phyloP scores from a whole-genome alignment of 2,888 invertebrate species.

The Synergus laeviventris region DNA sequence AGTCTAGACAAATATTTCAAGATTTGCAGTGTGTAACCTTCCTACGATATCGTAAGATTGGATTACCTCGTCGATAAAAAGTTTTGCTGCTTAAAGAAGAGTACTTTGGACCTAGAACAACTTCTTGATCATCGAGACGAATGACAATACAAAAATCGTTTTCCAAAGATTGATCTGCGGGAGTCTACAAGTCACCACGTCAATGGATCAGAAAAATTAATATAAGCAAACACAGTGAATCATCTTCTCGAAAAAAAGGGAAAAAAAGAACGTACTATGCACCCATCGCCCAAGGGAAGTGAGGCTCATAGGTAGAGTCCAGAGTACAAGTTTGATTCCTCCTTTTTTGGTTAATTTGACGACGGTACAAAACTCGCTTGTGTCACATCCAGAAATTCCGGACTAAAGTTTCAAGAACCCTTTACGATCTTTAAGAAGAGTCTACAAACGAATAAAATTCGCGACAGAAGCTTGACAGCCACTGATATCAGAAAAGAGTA shows the following conservation, averaged over 20 bases:
- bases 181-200: no score
- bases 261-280: not conserved
- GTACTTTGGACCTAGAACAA: not conserved
- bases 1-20: not conserved
- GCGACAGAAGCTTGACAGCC: not conserved
- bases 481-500: not conserved
- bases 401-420: not conserved
- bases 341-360: not conserved
- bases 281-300: not conserved
- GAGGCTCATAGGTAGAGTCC: not conserved
- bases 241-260: not conserved
- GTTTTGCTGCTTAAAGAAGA: no score
- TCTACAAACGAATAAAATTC: not conserved
- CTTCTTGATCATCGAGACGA: not conserved
- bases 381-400: not conserved
- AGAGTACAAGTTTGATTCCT: not conserved
- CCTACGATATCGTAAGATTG: not conserved
- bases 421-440: no score
- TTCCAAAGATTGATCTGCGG: no score
- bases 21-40: not conserved
- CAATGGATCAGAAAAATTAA: not conserved
- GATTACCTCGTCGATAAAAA: no score
- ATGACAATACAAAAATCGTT: not conserved
- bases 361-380: not conserved
- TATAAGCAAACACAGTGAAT: not conserved